Evolutionary conservation across 1,140 invertebrate species (phyloP), one percentile per base, ranked within the genome.

Genomic region (Sminthurides bifidus): DNA sequence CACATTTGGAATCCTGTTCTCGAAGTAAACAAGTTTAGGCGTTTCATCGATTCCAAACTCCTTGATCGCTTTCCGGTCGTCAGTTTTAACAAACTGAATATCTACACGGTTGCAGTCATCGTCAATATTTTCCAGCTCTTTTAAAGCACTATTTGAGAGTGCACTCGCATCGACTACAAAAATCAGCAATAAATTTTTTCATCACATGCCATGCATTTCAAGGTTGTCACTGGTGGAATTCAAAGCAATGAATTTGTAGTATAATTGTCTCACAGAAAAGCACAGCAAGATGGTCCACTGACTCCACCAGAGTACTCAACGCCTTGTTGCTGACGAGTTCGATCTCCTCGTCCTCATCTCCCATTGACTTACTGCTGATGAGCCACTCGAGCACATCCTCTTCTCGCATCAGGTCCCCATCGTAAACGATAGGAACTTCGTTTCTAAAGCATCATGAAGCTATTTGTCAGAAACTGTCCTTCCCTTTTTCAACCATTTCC

Each of bases 51-150:
- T 87, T 61, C 89, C 89, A 70, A 85, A 92, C 64, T 88, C 84
- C 61, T 77, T 78, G 41, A 85, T 84, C 23, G 85, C 85, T 61
- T 80, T 59, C 29, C 52, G 75, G 69, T 92, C 87, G 64, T 90
- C 87, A 60, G 92, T 91, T 73, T 92, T 92, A 2, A 93, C 89
- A 70, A 94, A 92, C 70, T 91, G 86, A 65, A 94, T 92, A n/a
- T 52, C 55, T 33, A 37, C 12, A 1, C 55, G 35, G 10, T 26
- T 10, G 66, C 85, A 90, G 68, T 92, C 88, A 70, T 92, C 88
- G 68, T 92, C 88, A 66, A 92, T 92, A 71, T 90, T 87, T 72
- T 92, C 89, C 57, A 92, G 72, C 71, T 92, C 87, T 60, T 76
- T 80, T 50, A 92, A 74, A 29, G 87, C 85, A 65, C 61, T 27